Conservation (phyloP, 2,797 vertebrate genomes). For the Podarcis lilfordi region DNA sequence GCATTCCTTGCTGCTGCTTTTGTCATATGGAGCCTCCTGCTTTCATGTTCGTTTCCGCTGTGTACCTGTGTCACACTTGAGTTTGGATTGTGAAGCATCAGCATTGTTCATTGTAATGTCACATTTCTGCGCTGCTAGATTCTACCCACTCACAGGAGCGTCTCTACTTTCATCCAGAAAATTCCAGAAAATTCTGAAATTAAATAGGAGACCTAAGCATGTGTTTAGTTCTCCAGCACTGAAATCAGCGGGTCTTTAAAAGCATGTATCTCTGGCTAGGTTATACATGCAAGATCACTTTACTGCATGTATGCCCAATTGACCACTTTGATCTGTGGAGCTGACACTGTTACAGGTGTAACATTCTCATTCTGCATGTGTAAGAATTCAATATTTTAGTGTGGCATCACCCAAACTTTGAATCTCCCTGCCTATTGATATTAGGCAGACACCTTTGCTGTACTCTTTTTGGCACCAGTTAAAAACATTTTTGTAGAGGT, state of each 20-base stretch:
- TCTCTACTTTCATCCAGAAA: not conserved
- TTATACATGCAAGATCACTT: too few relatives aligned
- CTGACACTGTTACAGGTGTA: too few relatives aligned
- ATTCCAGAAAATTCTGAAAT: not conserved
- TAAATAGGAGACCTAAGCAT: not conserved
- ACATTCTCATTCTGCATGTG: too few relatives aligned
- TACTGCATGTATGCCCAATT: too few relatives aligned
- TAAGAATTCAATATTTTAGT: too few relatives aligned
- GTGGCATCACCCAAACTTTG: too few relatives aligned
- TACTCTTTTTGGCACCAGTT: too few relatives aligned
- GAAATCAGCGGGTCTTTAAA: not conserved
- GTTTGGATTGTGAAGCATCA: not conserved
- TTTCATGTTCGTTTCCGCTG: not conserved
- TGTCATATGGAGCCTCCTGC: not conserved
- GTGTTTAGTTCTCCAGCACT: not conserved
- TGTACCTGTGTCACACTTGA: not conserved
- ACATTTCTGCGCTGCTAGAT: not conserved
- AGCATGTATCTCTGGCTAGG: not conserved
- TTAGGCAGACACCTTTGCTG: too few relatives aligned
- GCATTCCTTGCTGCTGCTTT: not conserved
- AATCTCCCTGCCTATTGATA: too few relatives aligned
- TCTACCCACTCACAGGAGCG: not conserved
- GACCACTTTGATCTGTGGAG: too few relatives aligned
- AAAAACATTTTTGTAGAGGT: too few relatives aligned
- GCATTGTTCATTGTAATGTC: not conserved